These are phyloP conservation scores for Anthoscopus minutus DNA, from an alignment of 2,113 vertebrate species.

Conservation along the genomic window DNA sequence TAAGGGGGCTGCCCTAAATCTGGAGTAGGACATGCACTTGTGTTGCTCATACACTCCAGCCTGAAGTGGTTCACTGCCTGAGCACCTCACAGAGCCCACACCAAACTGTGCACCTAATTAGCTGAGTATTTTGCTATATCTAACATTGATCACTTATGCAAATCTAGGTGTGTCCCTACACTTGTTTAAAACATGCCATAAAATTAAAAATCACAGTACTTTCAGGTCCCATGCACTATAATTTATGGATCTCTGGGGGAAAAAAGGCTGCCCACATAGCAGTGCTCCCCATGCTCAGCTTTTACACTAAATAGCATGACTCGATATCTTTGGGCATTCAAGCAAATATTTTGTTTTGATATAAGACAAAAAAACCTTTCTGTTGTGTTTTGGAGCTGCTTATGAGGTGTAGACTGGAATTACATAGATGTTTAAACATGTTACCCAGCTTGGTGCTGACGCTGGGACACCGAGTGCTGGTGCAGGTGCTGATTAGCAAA, in stretches of 20 bases:
- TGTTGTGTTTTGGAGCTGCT: not conserved
- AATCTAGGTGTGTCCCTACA: not conserved
- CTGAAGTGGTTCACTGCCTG: not conserved
- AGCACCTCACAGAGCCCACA: fast-evolving
- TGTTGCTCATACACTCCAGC: not conserved
- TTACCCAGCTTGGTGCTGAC: not conserved
- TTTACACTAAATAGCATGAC: not conserved
- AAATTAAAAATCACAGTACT: not conserved
- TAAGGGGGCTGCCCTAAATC: not conserved
- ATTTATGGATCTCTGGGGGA: not conserved
- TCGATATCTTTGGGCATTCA: fast-evolving
- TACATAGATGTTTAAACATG: not conserved
- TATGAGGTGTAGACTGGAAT: not conserved
- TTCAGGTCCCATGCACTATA: not conserved
- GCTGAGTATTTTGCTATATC: not conserved
- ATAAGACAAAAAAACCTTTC: not conserved
- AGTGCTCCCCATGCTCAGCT: not conserved
- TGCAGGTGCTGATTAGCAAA: not conserved
- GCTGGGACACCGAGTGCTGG: fast-evolving
- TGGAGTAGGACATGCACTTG: not conserved
- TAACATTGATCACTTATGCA: not conserved
- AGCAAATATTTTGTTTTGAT: not conserved
- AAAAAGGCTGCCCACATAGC: not conserved
- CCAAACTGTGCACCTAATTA: not conserved
- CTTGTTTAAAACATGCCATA: not conserved